Percentiles rank a stretch among this genome's conserved stretches.
Conservation (phyloP, 2,888 invertebrate species). For the Eupeodes luniger region DNA sequence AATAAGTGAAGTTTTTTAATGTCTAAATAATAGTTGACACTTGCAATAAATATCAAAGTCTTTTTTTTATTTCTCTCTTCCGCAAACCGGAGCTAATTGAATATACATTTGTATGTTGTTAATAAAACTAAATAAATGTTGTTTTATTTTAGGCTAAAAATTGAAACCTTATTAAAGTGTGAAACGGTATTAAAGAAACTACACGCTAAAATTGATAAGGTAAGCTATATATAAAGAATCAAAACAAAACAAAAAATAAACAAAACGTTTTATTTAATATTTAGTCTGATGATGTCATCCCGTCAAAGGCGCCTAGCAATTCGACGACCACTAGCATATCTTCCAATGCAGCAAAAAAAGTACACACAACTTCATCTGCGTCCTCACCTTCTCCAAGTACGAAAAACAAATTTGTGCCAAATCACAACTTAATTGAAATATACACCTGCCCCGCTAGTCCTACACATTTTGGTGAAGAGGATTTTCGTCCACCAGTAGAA, state of each 20-base stretch:
- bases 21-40: no score
- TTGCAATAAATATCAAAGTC: no score
- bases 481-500: constrained; percentile 75
- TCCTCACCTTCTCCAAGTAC: not conserved
- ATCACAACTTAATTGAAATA: constrained; percentile 47
- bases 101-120: not conserved
- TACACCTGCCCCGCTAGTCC: constrained; percentile 78
- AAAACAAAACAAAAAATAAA: not conserved
- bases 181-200: constrained; percentile 80
- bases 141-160: constrained; percentile 77
- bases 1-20: no score
- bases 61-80: no score
- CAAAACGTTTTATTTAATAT: constrained; percentile 21
- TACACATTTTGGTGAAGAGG: constrained; percentile 66
- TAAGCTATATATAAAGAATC: constrained; percentile 52
- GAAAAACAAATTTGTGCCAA: constrained; percentile 55
- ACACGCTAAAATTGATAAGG: constrained; percentile 80
- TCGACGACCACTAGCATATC: constrained; percentile 3
- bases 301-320: constrained; percentile 32
- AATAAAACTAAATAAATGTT: not conserved
- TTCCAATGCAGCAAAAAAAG: constrained; percentile 52
- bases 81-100: no score
- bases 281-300: constrained; percentile 63
- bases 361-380: constrained; percentile 18
- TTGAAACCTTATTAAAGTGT: constrained; percentile 80